Base-by-base conservation (phyloP, 2,888 invertebrate genomes). In the Dusona sp. region DNA sequence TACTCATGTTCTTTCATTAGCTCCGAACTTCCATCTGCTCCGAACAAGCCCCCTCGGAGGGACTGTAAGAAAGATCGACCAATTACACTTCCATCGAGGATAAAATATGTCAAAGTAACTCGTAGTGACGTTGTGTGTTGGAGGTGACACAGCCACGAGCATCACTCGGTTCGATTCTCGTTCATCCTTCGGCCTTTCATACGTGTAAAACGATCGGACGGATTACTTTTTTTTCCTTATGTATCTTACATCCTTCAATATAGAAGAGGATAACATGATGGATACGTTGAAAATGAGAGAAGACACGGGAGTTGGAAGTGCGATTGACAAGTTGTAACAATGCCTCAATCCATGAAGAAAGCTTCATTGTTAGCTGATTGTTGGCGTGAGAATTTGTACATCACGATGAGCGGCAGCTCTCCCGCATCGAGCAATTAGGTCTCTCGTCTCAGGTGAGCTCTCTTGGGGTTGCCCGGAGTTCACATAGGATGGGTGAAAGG, bases 401-500 rank as follows among this genome's bases (percentile, higher is more conserved):
- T 68, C 45, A 61, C 9, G 29, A 73, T 54, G 54, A 54, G 65
- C 61, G 29, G 65, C 29, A 42, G 54, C 48, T 51, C 48, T 70
- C 54, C 25, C 65, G 45, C 77, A 67, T 80, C 83, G 67, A 77
- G 80, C 78, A 78, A 86, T 86, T 86, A 81, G 79, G 81, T 68
- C 38, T 22, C 67, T 67, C 73, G 68, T 81, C 78, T 65, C 77
- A 81, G 86, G 84, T 84, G 86, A 86, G 68, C 73, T 81, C 86
- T 81, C 84, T 25, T 51, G 83, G 74, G 81, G 25, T 54, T 29
- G 64, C 61, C 29, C 25, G n/a, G 68, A 75, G 75, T 61, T 36
- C 78, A 36, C 48, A 42, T 33, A 70, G 78, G 57, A 73, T 51
- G 51, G 74, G 83, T 51, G 77, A 84, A 61, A 81, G 86, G 86